Conservation (phyloP, 2,888 invertebrate species). For the Gastrophysa polygoni region DNA sequence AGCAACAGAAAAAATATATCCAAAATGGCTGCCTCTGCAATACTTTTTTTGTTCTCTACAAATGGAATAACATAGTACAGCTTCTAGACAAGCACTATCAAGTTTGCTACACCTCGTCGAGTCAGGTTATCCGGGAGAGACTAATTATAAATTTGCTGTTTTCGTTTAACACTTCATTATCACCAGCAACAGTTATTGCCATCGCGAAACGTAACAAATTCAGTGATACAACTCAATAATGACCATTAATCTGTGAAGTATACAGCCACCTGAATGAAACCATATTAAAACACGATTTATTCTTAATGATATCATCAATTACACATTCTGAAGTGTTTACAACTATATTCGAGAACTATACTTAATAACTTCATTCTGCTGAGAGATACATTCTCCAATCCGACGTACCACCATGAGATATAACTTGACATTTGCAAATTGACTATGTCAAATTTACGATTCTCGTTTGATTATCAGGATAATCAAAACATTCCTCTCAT, state of each 20-base stretch:
- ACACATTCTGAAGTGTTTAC: constrained; percentile 15
- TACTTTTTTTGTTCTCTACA: too few relatives aligned
- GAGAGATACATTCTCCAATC: constrained; percentile 5
- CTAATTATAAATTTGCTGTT: not conserved
- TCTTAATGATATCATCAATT: constrained; percentile 14
- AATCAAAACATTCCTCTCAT: too few relatives aligned
- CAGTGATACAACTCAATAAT: constrained; percentile 10
- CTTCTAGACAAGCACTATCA: too few relatives aligned
- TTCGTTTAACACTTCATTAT: not conserved
- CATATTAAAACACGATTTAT: constrained; percentile 10
- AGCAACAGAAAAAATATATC: too few relatives aligned
- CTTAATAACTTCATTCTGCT: constrained; percentile 16
- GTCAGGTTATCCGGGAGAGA: too few relatives aligned
- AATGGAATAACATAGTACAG: too few relatives aligned
- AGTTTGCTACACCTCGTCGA: too few relatives aligned
- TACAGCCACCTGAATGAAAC: constrained; percentile 2
- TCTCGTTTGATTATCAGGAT: too few relatives aligned
- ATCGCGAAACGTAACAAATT: not conserved
- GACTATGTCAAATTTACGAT: constrained; percentile 31
- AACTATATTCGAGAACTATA: constrained; percentile 16
- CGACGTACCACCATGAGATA: constrained; percentile 11
- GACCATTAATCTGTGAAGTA: constrained; percentile 7
- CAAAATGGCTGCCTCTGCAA: too few relatives aligned
- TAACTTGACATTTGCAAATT: constrained; percentile 34
- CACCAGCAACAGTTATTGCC: constrained; percentile 3